These are phyloP conservation scores for Oriolus oriolus DNA, from an alignment of 2,113 vertebrate species.

Conservation along the genomic window DNA sequence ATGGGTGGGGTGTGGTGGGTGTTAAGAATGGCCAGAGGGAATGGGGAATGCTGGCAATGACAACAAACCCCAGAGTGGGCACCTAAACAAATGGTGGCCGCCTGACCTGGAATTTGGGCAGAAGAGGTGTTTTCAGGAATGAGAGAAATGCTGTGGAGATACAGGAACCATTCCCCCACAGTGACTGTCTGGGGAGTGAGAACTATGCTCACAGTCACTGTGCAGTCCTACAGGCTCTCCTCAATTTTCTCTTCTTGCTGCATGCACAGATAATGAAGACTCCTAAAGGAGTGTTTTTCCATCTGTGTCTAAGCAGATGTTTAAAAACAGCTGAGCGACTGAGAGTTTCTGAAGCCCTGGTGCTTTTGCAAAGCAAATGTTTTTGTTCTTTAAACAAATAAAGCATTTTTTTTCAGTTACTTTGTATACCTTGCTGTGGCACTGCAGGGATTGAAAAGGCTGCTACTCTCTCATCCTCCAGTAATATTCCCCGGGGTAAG, in stretches of 20 bases:
- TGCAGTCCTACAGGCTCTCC: neutral
- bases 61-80: neutral
- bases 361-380: neutral
- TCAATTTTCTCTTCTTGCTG: neutral
- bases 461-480: neutral
- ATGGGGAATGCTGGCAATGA: neutral
- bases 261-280: slow-evolving; percentile 6
- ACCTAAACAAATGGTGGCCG: neutral
- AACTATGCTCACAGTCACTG: neutral
- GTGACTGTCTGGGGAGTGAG: neutral
- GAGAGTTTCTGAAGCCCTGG: neutral
- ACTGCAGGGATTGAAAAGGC: neutral
- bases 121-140: neutral
- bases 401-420: fast-evolving
- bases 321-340: slow-evolving; percentile 10
- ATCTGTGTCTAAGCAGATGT: slow-evolving; percentile 23
- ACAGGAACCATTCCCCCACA: neutral
- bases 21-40: neutral
- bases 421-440: neutral
- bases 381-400: neutral
- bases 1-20: fast-evolving
- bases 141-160: neutral
- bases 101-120: neutral
- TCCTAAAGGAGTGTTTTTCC: slow-evolving; percentile 36
- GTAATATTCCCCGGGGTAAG: neutral